Evolutionary conservation across 1,140 invertebrate genomes (phyloP), one percentile per base, ranked within the genome.

Genomic region (Aphelinus certus): DNA sequence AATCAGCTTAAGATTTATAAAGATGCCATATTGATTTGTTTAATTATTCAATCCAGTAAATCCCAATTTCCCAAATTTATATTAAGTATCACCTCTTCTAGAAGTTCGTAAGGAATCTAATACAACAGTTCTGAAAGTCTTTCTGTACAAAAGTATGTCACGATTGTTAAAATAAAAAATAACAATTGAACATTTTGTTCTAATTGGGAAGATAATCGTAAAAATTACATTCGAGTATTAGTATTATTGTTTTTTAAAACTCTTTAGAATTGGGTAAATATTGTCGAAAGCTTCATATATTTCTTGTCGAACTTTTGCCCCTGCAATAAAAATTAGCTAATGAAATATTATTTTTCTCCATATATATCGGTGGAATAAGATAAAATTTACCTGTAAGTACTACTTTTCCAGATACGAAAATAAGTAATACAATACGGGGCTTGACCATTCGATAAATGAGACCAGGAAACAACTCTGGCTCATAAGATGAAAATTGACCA

Each of bases 211-310:
- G 26, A 26, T 26, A 26, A 26, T 26, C 26, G 26, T 26, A 26
- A 26, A 26, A 26, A 26, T 26, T 26, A 26, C 26, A 26, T 26
- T 26, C 26, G 26, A 26, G 26, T 26, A 26, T 26, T 26, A 26
- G 26, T 26, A 26, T 90, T 84, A 95, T 85, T 95, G 94, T 84
- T 99, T 99, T 85, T 98, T 97, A 86, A 99, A 99, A 87, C 97
- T 97, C 88, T 99, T 99, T 75, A 99, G 88, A 85, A 99, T 99
- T 49, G 98, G 98, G 90, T 99, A 99, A 85, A 99, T 99, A 86
- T 98, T 98, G 84, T 99, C 97, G 90, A 99, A 99, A 2, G 98
- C 98, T 89, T 99, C 97, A 88, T 99, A 98, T 77, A 99, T 99
- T 90, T 99, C 98, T 88, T 95, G 92, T 78, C 98, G 90, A 9